phyloP scores from a whole-genome alignment of 2,113 vertebrate species.

The Hylia prasina region DNA sequence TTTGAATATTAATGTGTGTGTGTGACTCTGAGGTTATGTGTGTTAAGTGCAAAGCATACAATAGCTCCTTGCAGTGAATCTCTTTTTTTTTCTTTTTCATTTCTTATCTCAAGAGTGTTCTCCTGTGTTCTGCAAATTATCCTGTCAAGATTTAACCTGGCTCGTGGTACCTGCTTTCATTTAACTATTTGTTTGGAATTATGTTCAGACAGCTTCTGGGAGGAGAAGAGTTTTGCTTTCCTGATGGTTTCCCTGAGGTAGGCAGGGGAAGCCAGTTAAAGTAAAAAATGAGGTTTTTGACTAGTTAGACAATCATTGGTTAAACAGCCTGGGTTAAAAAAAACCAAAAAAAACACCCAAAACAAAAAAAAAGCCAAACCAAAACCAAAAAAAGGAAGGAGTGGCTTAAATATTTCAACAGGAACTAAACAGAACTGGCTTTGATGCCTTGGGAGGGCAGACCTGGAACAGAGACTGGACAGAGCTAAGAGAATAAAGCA shows the following conservation, averaged over 20 bases:
- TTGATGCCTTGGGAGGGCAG: not conserved
- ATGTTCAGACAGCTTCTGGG: not conserved
- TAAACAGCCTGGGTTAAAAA: not conserved
- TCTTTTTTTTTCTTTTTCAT: not conserved
- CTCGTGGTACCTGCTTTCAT: not conserved
- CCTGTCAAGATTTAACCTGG: not conserved
- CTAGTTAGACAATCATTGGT: not conserved
- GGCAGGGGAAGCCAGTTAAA: not conserved
- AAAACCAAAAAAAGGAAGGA: accelerated
- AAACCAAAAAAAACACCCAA: no score
- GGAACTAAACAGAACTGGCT: not conserved
- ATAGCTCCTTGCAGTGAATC: not conserved
- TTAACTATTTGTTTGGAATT: not conserved
- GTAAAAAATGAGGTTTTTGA: not conserved
- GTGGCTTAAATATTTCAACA: not conserved
- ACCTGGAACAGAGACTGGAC: not conserved
- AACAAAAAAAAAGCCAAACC: no score
- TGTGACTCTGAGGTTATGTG: not conserved
- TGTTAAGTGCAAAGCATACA: not conserved
- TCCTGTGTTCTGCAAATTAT: not conserved
- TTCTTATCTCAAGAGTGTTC: not conserved
- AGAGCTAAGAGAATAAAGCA: not conserved
- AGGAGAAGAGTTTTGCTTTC: not conserved
- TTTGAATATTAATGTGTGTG: not conserved
- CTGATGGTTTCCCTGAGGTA: not conserved